phyloP scores from a whole-genome alignment of 2,888 invertebrate species.

The Hirtodrosophila alboralis region DNA sequence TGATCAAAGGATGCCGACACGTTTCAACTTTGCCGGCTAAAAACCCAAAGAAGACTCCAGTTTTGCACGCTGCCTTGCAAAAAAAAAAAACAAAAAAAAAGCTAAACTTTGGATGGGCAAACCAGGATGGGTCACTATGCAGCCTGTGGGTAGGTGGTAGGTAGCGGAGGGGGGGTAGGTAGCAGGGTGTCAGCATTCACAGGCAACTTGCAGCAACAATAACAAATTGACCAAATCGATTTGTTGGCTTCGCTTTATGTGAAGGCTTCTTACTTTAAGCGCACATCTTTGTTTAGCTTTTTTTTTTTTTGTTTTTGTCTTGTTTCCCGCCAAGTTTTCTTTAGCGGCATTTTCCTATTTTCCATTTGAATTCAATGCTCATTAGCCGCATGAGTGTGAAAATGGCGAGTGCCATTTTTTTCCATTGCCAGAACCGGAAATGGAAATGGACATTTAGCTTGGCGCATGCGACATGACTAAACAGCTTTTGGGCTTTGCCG shows the following conservation, averaged over 20 bases:
- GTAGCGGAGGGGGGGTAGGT: constrained; percentile 15
- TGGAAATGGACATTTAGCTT: constrained; percentile 29
- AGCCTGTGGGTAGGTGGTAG: not conserved
- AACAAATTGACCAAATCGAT: constrained; percentile 80
- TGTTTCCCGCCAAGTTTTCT: constrained; percentile 34
- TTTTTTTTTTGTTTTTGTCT: constrained; percentile 23
- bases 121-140: constrained; percentile 23
- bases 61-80: constrained; percentile 70
- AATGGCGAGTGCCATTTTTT: constrained; percentile 65
- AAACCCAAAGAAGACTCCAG: constrained; percentile 64
- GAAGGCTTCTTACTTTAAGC: constrained; percentile 17
- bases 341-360: constrained; percentile 69
- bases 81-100: constrained; percentile 33
- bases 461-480: constrained; percentile 59
- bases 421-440: constrained; percentile 55
- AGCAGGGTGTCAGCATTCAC: constrained; percentile 26
- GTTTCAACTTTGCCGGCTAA: constrained; percentile 83
- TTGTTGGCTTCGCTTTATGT: constrained; percentile 57
- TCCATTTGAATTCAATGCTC: constrained; percentile 78
- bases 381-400: constrained; percentile 76
- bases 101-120: constrained; percentile 4
- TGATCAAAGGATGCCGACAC: constrained; percentile 84
- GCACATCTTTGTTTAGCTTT: too few relatives aligned
- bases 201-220: constrained; percentile 61
- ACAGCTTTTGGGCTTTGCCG: constrained; percentile 28